Conservation (phyloP, 2,797 vertebrate species). For the Melopsittacus undulatus region DNA sequence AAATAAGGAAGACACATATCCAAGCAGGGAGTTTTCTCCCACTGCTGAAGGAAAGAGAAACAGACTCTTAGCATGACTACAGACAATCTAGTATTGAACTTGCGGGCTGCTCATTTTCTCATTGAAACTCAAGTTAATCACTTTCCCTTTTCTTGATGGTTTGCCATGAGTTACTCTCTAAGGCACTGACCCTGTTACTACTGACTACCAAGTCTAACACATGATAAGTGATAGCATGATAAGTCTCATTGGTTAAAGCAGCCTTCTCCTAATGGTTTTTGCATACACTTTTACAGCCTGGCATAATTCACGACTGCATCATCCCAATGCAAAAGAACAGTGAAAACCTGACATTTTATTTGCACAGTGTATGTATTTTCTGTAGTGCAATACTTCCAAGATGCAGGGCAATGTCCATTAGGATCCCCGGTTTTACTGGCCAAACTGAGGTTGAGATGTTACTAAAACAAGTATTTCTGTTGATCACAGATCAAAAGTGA, state of each 20-base stretch:
- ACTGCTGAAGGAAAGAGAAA: not conserved
- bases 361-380: not conserved
- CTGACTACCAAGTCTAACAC: not conserved
- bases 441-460: not conserved
- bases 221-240: not conserved
- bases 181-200: constrained; percentile 25
- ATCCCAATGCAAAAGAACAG: not conserved
- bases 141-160: not conserved
- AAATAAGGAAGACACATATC: not conserved
- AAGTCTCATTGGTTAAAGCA: not conserved
- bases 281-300: not conserved
- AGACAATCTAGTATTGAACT: not conserved
- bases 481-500: not conserved
- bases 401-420: not conserved
- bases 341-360: not conserved
- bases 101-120: constrained; percentile 24
- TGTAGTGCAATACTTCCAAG: not conserved
- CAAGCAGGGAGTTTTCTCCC: not conserved
- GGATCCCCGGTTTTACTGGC: not conserved
- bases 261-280: not conserved
- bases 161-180: constrained; percentile 11
- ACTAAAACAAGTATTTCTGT: not conserved
- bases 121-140: constrained; percentile 38
- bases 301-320: not conserved
- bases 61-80: not conserved